phyloP scores from a whole-genome alignment of 1,140 invertebrate species.

The Temnothorax curvispinosus region DNA sequence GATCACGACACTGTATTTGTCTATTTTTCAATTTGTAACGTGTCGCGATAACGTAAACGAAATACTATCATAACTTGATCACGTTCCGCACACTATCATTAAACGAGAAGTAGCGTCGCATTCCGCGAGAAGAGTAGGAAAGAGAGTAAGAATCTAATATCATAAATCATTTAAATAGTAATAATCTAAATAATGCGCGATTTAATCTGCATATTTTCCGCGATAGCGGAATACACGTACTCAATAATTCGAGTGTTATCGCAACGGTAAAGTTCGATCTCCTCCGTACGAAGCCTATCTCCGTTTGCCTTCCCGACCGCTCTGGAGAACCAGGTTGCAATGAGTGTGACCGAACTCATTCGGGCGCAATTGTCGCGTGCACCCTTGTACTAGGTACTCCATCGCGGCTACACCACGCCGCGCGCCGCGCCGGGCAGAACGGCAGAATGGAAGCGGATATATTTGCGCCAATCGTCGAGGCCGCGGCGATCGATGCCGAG shows the following conservation, averaged over 20 bases:
- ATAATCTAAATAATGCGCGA: background rate
- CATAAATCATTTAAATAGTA: background rate
- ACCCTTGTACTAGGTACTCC: conserved; percentile 69
- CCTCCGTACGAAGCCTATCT: background rate
- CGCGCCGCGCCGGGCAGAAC: background rate
- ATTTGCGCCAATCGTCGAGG: conserved; percentile 67
- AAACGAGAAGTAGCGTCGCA: background rate
- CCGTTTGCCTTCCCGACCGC: background rate
- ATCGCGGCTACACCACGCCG: conserved; percentile 20
- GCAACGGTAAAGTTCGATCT: background rate
- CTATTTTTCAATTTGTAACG: background rate
- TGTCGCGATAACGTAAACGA: background rate
- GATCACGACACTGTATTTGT: background rate
- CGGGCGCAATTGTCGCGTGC: conserved; percentile 69
- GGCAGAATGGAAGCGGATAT: conserved; percentile 55
- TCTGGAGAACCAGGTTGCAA: conserved; percentile 6
- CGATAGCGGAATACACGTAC: background rate
- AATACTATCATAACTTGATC: background rate
- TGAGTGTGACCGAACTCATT: conserved; percentile 32
- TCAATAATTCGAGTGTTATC: background rate
- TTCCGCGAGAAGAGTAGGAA: background rate
- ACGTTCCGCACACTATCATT: background rate
- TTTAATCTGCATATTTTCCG: background rate
- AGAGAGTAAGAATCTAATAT: background rate
- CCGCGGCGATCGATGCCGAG: conserved; percentile 73